phyloP scores from a whole-genome alignment of 2,888 invertebrate genomes.

The Arenicola marina region DNA sequence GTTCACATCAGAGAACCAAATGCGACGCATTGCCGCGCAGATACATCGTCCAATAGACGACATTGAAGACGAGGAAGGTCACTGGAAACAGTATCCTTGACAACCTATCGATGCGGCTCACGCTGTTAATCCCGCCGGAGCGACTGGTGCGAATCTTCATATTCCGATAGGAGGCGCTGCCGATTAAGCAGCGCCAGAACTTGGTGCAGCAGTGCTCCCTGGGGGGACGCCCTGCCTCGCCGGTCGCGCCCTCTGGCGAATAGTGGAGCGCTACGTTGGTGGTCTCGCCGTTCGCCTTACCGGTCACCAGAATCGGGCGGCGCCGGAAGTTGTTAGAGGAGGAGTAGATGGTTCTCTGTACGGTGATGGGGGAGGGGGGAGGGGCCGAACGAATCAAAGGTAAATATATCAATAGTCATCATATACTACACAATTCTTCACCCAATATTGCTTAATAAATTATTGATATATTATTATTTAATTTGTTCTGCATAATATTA shows the following conservation, averaged over 20 bases:
- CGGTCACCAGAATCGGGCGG: too few species aligned
- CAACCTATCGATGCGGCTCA: not conserved
- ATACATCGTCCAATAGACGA: not conserved
- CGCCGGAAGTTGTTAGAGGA: not conserved
- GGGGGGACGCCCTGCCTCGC: not conserved
- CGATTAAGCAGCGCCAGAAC: slow-evolving; percentile 3
- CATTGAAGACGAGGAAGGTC: not conserved
- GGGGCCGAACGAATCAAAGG: too few species aligned
- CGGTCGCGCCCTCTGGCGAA: not conserved
- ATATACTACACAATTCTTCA: too few species aligned
- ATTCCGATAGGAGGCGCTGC: slow-evolving; percentile 6
- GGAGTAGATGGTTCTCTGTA: not conserved
- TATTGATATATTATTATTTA: too few species aligned
- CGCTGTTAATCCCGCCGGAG: not conserved
- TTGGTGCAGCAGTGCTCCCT: not conserved
- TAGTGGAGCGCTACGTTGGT: not conserved
- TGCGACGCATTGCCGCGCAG: too few species aligned
- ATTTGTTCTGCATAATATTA: too few species aligned
- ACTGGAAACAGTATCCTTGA: not conserved
- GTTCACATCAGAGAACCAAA: too few species aligned
- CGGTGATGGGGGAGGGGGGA: too few species aligned
- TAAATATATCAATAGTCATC: too few species aligned
- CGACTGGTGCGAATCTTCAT: not conserved
- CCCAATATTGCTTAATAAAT: too few species aligned
- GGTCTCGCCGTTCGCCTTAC: not conserved